Evolutionary conservation across 2,113 vertebrate species (phyloP), one percentile per base, ranked within the genome.

Genomic region (Rynchops niger): DNA sequence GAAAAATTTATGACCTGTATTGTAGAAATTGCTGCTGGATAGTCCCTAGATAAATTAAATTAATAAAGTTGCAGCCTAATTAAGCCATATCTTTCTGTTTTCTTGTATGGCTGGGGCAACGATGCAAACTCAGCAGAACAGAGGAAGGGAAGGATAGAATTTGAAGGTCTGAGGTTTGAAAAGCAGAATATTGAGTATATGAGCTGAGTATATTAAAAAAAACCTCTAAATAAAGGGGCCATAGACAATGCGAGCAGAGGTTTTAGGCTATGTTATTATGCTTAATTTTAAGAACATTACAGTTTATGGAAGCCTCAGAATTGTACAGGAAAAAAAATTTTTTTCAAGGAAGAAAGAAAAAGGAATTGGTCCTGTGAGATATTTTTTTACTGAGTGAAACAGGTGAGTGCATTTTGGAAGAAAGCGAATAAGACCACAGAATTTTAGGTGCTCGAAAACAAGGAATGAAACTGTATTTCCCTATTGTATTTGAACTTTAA

Each of bases 41-140:
- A 76, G 85, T 96, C 93, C 95, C 90, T 77, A 94, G 93, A 96
- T 89, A 92, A 95, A 96, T 96, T 93, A 96, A 96, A 94, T 96
- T 96, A 95, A 96, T 92, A 97, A 95, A 96, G 50, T 83, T 92
- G 67, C 70, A 93, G 70, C 81, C 53, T 95, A 95, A 96, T 94
- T 96, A 95, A 97, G 82, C 78, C 66, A 22, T 96, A 96, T 92
- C 95, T 96, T 96, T 91, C 84, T 91, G 84, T 96, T 96, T 96
- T 91, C 95, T 96, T 95, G 81, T 95, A 94, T 94, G 89, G 66
- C 81, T 94, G 80, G 84, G 95, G 58, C 80, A 71, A 65, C 61
- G 49, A 55, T 93, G 95, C 86, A 65, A 94, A 40, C 81, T 95
- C 94, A 95, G 97, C 80, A 95, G 86, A 97, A 93, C 30, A 91